Evolutionary conservation across 2,888 invertebrate species (phyloP).

Genomic region (Tinea pellionella): DNA sequence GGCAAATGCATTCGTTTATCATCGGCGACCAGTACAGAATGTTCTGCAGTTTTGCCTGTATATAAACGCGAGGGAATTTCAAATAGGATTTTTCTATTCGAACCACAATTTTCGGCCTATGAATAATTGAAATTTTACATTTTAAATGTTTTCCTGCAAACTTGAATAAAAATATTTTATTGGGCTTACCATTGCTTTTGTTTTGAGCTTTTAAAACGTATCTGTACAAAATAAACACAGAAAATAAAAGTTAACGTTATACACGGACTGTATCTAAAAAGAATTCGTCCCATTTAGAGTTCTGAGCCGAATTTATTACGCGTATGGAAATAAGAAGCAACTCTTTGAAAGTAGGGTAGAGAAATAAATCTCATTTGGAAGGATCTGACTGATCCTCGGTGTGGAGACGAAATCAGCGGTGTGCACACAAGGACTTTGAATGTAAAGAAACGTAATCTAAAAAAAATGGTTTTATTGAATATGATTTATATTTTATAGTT

Average conservation of each 20-base stretch:
- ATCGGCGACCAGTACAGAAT: neutral
- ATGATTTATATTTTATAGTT: no score
- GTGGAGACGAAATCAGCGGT: conserved; percentile 7
- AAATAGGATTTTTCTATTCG: neutral
- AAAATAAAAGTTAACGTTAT: no score
- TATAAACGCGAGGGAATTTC: neutral
- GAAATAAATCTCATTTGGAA: conserved; percentile 12
- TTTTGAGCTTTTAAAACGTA: no score
- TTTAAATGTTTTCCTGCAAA: no score
- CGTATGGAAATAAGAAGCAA: neutral
- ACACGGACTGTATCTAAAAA: neutral
- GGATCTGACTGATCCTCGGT: conserved; percentile 9
- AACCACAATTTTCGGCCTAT: neutral
- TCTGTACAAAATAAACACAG: no score
- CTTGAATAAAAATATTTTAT: no score
- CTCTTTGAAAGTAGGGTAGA: neutral
- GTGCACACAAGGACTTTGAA: neutral
- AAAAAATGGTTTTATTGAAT: neutral
- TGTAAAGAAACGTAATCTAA: neutral
- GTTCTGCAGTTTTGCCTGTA: neutral
- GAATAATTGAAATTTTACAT: no score
- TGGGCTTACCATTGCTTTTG: no score
- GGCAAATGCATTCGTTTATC: conserved; percentile 12
- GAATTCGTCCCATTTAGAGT: neutral
- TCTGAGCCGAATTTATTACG: no score